phyloP scores from a whole-genome alignment of 2,888 invertebrate genomes.

The Priocnemis perturbator region DNA sequence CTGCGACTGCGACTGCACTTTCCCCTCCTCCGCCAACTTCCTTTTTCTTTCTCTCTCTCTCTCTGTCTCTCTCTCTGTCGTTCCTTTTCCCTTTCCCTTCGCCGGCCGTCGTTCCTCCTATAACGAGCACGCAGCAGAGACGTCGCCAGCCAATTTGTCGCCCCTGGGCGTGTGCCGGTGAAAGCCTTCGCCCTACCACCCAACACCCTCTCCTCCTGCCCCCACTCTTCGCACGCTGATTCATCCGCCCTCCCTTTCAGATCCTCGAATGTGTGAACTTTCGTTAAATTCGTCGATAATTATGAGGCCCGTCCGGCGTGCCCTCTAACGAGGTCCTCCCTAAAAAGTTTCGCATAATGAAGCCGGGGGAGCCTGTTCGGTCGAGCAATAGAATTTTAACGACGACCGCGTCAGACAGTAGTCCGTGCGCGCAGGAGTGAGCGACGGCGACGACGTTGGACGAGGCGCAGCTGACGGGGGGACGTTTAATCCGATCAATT shows the following conservation, averaged over 20 bases:
- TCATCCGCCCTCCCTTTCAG: conserved; percentile 18
- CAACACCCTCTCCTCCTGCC: neutral
- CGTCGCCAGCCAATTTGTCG: conserved; percentile 46
- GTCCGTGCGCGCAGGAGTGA: too few species aligned
- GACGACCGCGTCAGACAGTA: too few species aligned
- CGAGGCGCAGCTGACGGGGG: conserved; percentile 7
- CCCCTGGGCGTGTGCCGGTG: neutral
- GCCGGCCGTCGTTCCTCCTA: conserved; percentile 21
- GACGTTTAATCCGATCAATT: too few species aligned
- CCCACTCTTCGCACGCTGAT: conserved; percentile 27
- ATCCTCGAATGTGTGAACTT: conserved; percentile 21
- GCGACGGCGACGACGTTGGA: neutral
- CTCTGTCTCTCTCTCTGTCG: neutral
- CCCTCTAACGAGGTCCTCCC: too few species aligned
- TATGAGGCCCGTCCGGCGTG: conserved; percentile 4
- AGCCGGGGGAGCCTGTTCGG: too few species aligned
- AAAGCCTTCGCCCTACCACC: neutral
- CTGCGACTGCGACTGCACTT: conserved; percentile 11
- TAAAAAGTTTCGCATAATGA: too few species aligned
- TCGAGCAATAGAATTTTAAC: too few species aligned
- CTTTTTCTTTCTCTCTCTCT: too few species aligned
- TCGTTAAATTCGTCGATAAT: conserved; percentile 37
- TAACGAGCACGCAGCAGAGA: conserved; percentile 46
- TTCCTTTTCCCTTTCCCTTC: neutral
- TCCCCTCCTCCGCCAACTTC: too few species aligned